Base-by-base conservation (phyloP, 2,797 vertebrate genomes). In the Jordanella pulchra region DNA sequence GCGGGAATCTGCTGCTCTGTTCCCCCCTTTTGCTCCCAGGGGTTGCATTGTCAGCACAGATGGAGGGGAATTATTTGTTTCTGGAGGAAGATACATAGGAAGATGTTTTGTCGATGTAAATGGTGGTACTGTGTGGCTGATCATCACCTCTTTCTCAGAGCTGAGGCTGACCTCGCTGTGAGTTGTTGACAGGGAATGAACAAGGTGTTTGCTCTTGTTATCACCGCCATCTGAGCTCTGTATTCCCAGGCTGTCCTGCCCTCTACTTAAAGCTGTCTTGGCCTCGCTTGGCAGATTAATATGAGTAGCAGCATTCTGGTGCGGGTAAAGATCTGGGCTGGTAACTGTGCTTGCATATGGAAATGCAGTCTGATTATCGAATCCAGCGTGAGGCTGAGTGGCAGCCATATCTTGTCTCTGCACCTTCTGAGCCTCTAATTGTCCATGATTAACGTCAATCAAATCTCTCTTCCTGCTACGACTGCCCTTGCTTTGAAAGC, bases 381-480 rank as follows among this genome's bases (percentile, higher is more conserved):
- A 63, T 76, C 84, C 88, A 61, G 68, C 15, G 56, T 93, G 90
- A 79, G 87, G 72, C 84, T 89, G 89, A 88, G 87, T 86, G 77
- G 88, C 85, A 63, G 86, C 70, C 71, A 80, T 83, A 60, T 94
- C 93, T 90, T 90, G 92, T 82, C 89, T 89, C 61, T n/a, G 84
- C 69, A 77, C 77, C 89, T 86, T 91, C 75, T 87, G 86, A 71
- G 88, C 80, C 73, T 93, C 94, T 27, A 75, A 86, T 82, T 91
- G 93, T 80, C 87, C 80, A n/a, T 82, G 93, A 91, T 93, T 92
- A 84, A 93, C 91, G 85, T 93, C 90, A 87, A 95, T 94, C 87
- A 94, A 88, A 87, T 95, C 95, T 74, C 93, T 91, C 86, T 95
- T 95, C 75, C 93, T 92, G 89, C 94, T 95, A 69, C 94, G 89